phyloP scores from a whole-genome alignment of 2,888 invertebrate species.

The Spicauda simplicius region DNA sequence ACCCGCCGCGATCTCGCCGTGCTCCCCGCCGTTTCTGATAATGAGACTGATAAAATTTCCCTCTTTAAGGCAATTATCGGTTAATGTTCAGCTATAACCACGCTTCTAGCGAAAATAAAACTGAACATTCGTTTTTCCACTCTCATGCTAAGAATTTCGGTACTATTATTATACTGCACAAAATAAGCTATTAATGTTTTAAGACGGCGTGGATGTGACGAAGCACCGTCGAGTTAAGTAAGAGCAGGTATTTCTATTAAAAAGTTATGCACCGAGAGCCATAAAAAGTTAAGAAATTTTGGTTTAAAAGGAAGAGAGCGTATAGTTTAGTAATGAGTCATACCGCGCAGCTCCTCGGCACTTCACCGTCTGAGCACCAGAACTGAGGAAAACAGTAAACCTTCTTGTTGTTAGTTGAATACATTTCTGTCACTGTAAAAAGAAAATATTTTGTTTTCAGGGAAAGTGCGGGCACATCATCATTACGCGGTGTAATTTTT shows the following conservation, averaged over 20 bases:
- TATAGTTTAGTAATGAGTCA: constrained; percentile 45
- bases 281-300: constrained; percentile 25
- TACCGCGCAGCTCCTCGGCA: constrained; percentile 27
- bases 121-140: not conserved
- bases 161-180: not conserved
- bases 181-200: constrained; percentile 38
- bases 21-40: constrained; percentile 34
- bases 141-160: not conserved
- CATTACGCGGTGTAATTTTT: constrained; percentile 84
- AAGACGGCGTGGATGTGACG: constrained; percentile 36
- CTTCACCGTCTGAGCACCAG: constrained; percentile 28
- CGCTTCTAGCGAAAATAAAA: constrained; percentile 37
- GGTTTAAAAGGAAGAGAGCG: constrained; percentile 20
- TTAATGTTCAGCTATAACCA: constrained; percentile 38
- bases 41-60: constrained; percentile 36
- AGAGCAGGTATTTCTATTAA: constrained; percentile 45
- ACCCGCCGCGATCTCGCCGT: constrained; percentile 53
- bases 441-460: constrained; percentile 80
- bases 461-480: constrained; percentile 81
- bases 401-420: constrained; percentile 62
- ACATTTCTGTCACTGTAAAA: constrained; percentile 77
- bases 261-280: constrained; percentile 41
- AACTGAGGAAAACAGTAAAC: constrained; percentile 57
- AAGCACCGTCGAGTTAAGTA: constrained; percentile 31
- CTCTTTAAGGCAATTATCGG: constrained; percentile 29